Base-by-base conservation (phyloP, 2,888 invertebrate genomes). In the Bugula neritina region DNA sequence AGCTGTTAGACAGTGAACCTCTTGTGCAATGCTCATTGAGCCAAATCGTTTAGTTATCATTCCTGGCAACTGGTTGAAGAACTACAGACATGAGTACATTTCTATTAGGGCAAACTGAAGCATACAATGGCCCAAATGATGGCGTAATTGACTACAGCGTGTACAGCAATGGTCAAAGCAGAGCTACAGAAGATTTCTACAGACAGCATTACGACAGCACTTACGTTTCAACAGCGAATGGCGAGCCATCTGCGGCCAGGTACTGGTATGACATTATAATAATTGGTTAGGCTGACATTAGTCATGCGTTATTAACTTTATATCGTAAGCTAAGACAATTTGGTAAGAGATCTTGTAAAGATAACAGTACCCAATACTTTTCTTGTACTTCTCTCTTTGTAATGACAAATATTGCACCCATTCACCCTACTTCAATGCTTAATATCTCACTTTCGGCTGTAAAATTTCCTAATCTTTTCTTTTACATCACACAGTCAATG, bases 121-220 rank as follows among this genome's bases (percentile, higher is more conserved):
- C 25, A 17, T 63, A 63, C n/a, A 31, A 21, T 25, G 43, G 43
- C 43, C 63, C 63, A 2, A 34, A 10, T 29, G 63, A 63, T 63
- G 63, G 63, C n/a, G 63, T 63, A 25, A 63, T 63, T 13, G 63
- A 63, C 63, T 63, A 63, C 34, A 63, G 63, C n/a, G 27, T 10
- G 31, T 63, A 63, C 34, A 63, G 25, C 34, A 63, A 31, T 31
- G 31, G 63, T 25, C 25, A 63, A 31, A 29, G 31, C 2, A 31
- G 25, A 34, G 31, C 63, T 13, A 31, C 31, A 31, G 63, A 63
- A 63, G 63, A 63, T 27, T 63, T 63, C 31, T 63, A 63, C 63
- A 27, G 63, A 31, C 63, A 63, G 31, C 63, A 63, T 31, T 63
- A 25, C 27, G 63, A 63, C 31, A 63, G 63, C 63, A 63, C 31